phyloP scores from a whole-genome alignment of 2,797 vertebrate genomes.

The Anguilla pacifica region DNA sequence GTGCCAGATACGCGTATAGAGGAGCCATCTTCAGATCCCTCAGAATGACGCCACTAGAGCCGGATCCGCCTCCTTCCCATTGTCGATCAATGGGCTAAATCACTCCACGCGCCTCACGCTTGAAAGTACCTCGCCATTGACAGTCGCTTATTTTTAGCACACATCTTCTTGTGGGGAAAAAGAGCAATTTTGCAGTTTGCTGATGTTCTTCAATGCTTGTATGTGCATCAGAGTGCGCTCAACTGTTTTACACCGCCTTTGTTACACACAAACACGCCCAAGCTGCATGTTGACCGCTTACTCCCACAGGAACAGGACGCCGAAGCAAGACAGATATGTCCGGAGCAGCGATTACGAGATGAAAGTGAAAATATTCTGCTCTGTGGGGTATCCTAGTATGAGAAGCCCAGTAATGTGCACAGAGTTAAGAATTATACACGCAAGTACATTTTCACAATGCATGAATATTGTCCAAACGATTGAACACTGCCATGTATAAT shows the following conservation, averaged over 20 bases:
- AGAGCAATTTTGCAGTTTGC: slow-evolving; percentile 10
- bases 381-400: background rate
- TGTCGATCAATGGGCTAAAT: slow-evolving; percentile 57
- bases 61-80: slow-evolving; percentile 38
- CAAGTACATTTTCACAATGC: background rate
- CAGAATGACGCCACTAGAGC: slow-evolving; percentile 54
- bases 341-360: background rate
- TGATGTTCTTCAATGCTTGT: background rate
- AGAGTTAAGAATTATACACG: no score
- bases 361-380: background rate
- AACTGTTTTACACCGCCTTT: background rate
- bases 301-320: background rate
- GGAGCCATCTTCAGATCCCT: slow-evolving; percentile 66
- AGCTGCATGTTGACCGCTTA: background rate
- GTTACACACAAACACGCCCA: background rate
- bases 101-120: slow-evolving; percentile 43
- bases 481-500: background rate
- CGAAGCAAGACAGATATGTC: background rate
- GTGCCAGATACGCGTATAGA: slow-evolving; percentile 53
- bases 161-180: slow-evolving; percentile 16
- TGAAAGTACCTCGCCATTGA: slow-evolving; percentile 39
- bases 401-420: background rate
- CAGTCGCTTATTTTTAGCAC: slow-evolving; percentile 61
- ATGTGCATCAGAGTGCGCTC: background rate
- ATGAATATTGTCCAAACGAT: background rate